A percentile compares a stretch with the other conserved stretches of the same genome.
phyloP scores from a whole-genome alignment of 2,797 vertebrate species.

The Centroberyx gerrardi region DNA sequence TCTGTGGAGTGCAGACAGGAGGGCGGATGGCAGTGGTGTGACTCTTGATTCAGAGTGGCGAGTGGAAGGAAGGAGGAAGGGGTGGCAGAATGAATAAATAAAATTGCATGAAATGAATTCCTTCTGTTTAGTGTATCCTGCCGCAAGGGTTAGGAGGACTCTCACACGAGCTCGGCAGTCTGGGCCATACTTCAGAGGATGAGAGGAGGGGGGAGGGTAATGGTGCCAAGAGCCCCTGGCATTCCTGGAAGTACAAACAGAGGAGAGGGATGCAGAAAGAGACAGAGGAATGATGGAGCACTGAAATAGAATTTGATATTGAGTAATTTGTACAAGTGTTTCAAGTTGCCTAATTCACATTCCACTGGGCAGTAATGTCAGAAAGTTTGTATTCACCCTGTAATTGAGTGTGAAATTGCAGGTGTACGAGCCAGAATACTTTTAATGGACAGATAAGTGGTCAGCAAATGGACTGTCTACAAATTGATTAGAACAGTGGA shows the following conservation, averaged over 20 bases:
- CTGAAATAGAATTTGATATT: conserved; percentile 51
- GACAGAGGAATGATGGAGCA: conserved; percentile 34
- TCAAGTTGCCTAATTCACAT: conserved; percentile 28
- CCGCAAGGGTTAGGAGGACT: conserved; percentile 35
- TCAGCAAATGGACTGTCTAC: conserved; percentile 51
- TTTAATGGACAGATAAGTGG: conserved; percentile 36
- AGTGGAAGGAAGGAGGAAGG: background rate
- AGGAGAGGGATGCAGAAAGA: conserved; percentile 35
- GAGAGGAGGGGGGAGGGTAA: conserved; percentile 6
- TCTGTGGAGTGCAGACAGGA: conserved; percentile 8
- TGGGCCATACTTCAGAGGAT: conserved; percentile 43
- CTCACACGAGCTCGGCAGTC: conserved; percentile 30
- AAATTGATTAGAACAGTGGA: conserved; percentile 41
- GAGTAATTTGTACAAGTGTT: conserved; percentile 57
- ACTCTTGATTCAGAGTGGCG: conserved; percentile 1
- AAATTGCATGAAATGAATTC: conserved; percentile 61
- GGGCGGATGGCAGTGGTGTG: background rate
- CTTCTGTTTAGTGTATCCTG: conserved; percentile 13
- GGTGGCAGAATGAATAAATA: conserved; percentile 43
- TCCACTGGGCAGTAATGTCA: conserved; percentile 35
- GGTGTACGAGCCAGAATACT: conserved; percentile 50
- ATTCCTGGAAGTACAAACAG: conserved; percentile 38
- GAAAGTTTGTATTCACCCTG: conserved; percentile 53
- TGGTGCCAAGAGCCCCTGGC: conserved; percentile 43
- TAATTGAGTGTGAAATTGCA: conserved; percentile 77